These are phyloP conservation scores for Urocitellus parryii DNA, from an alignment of 2,113 vertebrate genomes.

Conservation along the genomic window DNA sequence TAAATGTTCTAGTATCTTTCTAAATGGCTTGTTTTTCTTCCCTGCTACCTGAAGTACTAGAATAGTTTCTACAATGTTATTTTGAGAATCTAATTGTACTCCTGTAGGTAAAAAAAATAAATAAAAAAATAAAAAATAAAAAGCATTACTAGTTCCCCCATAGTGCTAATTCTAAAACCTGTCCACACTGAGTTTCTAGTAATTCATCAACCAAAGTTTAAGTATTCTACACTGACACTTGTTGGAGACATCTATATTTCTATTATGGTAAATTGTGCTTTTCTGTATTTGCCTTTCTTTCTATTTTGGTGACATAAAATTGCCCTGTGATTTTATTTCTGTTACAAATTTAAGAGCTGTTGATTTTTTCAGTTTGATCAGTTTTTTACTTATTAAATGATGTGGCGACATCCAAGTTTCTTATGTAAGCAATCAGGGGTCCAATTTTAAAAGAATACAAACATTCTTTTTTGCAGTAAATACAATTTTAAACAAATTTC, in stretches of 20 bases:
- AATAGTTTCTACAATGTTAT: neutral
- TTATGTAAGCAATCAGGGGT: neutral
- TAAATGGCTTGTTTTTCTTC: too few relatives aligned
- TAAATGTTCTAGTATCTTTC: too few relatives aligned
- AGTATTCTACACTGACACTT: neutral
- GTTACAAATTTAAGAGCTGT: neutral
- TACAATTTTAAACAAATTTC: neutral
- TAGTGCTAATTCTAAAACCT: neutral
- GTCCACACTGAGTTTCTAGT: neutral
- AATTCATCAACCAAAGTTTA: neutral
- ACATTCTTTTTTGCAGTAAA: neutral
- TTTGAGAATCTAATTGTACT: neutral
- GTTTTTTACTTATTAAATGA: neutral
- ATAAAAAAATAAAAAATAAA: neutral
- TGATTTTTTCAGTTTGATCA: neutral
- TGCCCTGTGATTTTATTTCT: neutral
- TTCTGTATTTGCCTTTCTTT: neutral
- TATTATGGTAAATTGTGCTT: neutral
- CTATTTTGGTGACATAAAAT: neutral
- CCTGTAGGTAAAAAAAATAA: neutral
- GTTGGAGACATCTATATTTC: neutral
- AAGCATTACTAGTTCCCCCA: neutral
- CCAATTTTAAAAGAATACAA: neutral
- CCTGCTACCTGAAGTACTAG: too few relatives aligned
- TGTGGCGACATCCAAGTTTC: neutral